Base-by-base conservation (phyloP, 92 coral and sea anemone genomes). In the Ricordea florida region DNA sequence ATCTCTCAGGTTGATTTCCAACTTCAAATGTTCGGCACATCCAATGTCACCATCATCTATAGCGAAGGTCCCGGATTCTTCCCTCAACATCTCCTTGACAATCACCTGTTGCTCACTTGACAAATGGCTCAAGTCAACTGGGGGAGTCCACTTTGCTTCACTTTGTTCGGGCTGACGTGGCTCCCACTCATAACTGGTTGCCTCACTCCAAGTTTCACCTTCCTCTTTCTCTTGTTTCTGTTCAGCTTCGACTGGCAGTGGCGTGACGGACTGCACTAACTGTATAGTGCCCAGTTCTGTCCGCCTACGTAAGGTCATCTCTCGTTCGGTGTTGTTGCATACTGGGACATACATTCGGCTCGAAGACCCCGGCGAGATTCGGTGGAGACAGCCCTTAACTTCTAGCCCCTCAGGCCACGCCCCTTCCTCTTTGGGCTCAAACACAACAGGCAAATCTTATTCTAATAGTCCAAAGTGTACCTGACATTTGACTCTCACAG, bases 31-130 rank as follows among this genome's bases (percentile, higher is more conserved):
- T 43, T 46, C 76, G 29, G 62, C 78, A 56, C 52, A 55, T 20
- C 76, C 80, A 61, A 62, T 84, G 59, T 75, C 88, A 40, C 34
- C 40, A 53, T 68, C 84, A 41, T 66, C 46, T 17, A 27, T 48
- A 6, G 89, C 74, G 30, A 87, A 87, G 38, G 89, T 51, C n/a
- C 76, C 63, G 8, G 69, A 58, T 56, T 87, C 93, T 40, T 83
- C 86, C 32, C 71, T 66, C 18, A 88, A 61, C 78, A 88, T 84
- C 42, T 51, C 50, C 42, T 20, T 29, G 13, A 66, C 89, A 44
- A 72, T 66, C 4, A 29, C 34, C 50, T 53, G 61, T 45, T 88
- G 86, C 5, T 62, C 71, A 23, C 25, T 50, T 7, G 86, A 60
- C 17, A 88, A 66, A 32, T 47, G 73, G 10, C 29, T 32, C 17